Evolutionary conservation across 2,113 vertebrate genomes (phyloP).

Genomic region (Myodes glareolus): DNA sequence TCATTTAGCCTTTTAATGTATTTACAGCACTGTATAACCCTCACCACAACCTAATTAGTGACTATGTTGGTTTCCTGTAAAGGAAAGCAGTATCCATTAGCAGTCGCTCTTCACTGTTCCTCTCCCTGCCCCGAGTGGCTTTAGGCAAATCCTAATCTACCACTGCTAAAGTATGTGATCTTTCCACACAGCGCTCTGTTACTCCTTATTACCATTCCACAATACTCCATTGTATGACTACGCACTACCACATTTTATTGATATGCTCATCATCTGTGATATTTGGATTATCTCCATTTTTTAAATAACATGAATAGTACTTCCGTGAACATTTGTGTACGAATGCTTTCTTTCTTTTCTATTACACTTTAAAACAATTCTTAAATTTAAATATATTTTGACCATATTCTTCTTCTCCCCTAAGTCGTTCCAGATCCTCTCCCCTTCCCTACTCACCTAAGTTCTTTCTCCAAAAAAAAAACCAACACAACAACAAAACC

Average conservation of each 20-base stretch:
- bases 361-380: not conserved
- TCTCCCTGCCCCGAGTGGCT: not conserved
- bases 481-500: not conserved
- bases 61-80: slow-evolving; percentile 29
- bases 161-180: not conserved
- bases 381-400: not conserved
- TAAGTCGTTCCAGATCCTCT: not conserved
- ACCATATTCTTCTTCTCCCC: not conserved
- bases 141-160: not conserved
- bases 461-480: not conserved
- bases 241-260: not conserved
- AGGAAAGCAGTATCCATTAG: slow-evolving; percentile 46
- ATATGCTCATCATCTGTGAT: not conserved
- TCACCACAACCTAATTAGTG: slow-evolving; percentile 33
- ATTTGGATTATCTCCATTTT: slow-evolving; percentile 41
- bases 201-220: slow-evolving; percentile 40
- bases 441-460: not conserved
- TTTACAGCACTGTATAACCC: slow-evolving; percentile 1
- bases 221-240: slow-evolving; percentile 26
- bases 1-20: slow-evolving; percentile 29
- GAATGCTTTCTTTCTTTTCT: not conserved
- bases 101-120: not conserved
- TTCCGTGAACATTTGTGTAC: not conserved
- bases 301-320: slow-evolving; percentile 24
- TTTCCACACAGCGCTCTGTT: not conserved